Evolutionary conservation across 1,140 invertebrate species (phyloP), one percentile per base, ranked within the genome.

Genomic region (Ostrea edulis): DNA sequence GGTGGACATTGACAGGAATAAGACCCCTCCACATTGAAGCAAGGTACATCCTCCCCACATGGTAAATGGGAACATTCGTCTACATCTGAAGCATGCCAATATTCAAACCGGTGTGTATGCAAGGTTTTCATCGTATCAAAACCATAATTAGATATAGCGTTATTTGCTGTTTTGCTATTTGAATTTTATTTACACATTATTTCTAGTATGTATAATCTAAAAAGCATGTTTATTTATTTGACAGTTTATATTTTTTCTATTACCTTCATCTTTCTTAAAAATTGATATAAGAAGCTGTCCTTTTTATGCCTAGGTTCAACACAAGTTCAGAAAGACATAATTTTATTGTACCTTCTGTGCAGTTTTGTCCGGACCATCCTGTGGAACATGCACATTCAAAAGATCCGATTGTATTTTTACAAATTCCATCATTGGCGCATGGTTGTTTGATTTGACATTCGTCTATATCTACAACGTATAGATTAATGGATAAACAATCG

Each of bases 1-100:
- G 17, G 8, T 4, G 44, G 17, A 71, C 89, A 89, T n/a, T 85
- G 77, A 86, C 89, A 89, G n/a, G 53, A 20, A n/a, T 89, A 87
- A 14, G 71, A 82, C 1, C 84, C 84, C 8, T 71, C 29, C 25
- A 53, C 44, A 86, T 89, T 89, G 20, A 83, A 25, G 25, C 89
- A 89, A 68, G 86, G 53, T 55, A 84, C 89, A 58, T 58, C 53
- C 65, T 89, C 85, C 44, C 44, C 29, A 52, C 89, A 89, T 20
- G 86, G 89, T 9, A 22, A 35, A n/a, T 14, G 22, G 5, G 53
- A 65, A 77, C 89, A 89, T 84, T 87, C 86, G 84, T 89, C 68
- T 4, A 87, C 22, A 62, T 87, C 89, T 89, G 52, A 53, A 87
- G 82, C 51, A 83, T 14, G 20, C 51, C 14, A 81, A 81, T 29